phyloP scores from a whole-genome alignment of 2,113 vertebrate genomes.

The Xyrauchen texanus region DNA sequence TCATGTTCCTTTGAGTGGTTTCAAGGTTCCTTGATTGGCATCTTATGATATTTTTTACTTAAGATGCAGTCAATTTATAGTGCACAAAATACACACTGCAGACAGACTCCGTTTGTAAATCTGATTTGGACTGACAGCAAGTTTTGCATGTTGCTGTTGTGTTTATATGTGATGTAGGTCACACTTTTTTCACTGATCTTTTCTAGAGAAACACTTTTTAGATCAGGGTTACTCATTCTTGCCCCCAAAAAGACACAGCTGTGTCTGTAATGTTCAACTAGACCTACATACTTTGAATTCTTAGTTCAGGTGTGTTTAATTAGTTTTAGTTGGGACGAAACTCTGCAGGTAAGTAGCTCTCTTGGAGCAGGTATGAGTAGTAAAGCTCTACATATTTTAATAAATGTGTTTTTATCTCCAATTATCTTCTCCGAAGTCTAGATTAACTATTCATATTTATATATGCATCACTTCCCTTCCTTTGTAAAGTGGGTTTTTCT shows the following conservation, averaged over 20 bases:
- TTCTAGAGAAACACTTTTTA: no score
- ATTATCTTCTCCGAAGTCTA: neutral
- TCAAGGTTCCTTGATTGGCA: constrained; percentile 17
- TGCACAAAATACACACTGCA: neutral
- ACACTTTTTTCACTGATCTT: no score
- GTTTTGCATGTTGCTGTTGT: no score
- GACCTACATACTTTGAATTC: no score
- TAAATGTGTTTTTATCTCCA: neutral
- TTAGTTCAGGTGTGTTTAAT: no score
- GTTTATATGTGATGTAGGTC: no score
- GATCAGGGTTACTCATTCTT: no score
- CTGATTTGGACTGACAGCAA: no score
- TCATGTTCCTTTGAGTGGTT: neutral
- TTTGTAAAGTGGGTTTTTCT: neutral
- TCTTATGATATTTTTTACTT: constrained; percentile 5
- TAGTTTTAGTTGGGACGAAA: no score
- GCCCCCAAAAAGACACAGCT: no score
- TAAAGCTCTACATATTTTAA: neutral
- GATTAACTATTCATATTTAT: neutral
- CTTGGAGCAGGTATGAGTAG: neutral
- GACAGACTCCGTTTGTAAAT: neutral
- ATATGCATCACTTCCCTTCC: neutral
- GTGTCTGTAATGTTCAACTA: no score
- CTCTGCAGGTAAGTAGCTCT: neutral
- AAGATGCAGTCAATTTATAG: neutral